Percentiles rank a stretch among this genome's conserved stretches.
These are phyloP conservation scores for Semicossyphus pulcher DNA, from an alignment of 2,113 vertebrate species.

Conservation along the genomic window DNA sequence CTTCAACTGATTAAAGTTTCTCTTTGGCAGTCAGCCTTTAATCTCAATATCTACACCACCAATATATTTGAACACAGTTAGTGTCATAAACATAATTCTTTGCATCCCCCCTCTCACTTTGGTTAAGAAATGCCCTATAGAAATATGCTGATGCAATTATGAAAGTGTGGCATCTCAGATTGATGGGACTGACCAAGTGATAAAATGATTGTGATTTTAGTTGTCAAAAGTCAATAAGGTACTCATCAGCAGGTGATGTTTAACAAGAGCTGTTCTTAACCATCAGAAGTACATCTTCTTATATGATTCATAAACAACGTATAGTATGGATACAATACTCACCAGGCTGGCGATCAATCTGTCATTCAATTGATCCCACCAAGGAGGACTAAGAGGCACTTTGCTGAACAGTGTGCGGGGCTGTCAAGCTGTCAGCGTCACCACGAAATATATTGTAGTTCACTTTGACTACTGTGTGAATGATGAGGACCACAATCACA, in stretches of 20 bases:
- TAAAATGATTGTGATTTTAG: constrained; percentile 49
- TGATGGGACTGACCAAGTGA: constrained; percentile 16
- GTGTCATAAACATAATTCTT: constrained; percentile 22
- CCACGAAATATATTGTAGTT: constrained; percentile 39
- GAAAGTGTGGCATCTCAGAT: constrained; percentile 27
- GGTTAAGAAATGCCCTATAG: constrained; percentile 13
- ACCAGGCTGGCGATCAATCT: constrained; percentile 47
- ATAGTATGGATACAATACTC: constrained; percentile 37
- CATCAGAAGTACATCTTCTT: constrained; percentile 28
- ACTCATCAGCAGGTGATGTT: constrained; percentile 59
- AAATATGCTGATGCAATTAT: constrained; percentile 33
- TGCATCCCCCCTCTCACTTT: too few species aligned
- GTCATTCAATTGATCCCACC: constrained; percentile 25
- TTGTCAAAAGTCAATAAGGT: constrained; percentile 40
- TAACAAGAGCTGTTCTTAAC: constrained; percentile 42
- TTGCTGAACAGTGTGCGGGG: constrained; percentile 40
- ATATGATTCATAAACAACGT: constrained; percentile 58
- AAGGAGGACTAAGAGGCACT: constrained; percentile 54
- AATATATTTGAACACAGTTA: constrained; percentile 28
- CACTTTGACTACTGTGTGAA: constrained; percentile 57
- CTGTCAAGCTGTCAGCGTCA: constrained; percentile 60
- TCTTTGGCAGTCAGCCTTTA: constrained; percentile 18
- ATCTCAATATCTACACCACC: constrained; percentile 21
- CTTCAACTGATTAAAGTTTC: constrained; percentile 31
- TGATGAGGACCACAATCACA: constrained; percentile 65